A percentile compares a stretch with the other conserved stretches of the same genome.
Evolutionary conservation across 2,113 vertebrate genomes (phyloP).

Genomic region (Hoplias malabaricus): DNA sequence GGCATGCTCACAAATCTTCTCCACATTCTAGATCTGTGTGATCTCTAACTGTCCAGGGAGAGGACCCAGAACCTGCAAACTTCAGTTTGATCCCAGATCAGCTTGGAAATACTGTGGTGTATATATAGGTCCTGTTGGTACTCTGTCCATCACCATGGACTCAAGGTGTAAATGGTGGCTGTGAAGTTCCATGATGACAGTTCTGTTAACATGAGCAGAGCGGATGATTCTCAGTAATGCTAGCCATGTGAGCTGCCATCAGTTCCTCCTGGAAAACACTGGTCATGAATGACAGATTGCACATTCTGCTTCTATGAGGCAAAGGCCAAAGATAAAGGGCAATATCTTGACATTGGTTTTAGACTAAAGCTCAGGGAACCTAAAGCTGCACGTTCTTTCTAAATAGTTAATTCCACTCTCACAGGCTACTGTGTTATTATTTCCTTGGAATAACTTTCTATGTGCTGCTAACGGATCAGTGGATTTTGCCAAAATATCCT

Average conservation of each 20-base stretch:
- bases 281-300: conserved; percentile 38
- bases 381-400: too few species aligned
- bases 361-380: background rate
- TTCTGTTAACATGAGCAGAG: conserved; percentile 43
- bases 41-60: background rate
- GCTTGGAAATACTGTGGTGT: background rate
- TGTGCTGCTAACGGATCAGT: too few species aligned
- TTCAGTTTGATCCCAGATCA: background rate
- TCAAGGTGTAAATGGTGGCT: background rate
- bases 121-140: background rate
- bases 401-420: too few species aligned
- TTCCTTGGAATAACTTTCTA: too few species aligned
- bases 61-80: background rate
- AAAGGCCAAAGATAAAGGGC: conserved; percentile 28
- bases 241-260: conserved; percentile 48
- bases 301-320: conserved; percentile 20
- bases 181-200: too few species aligned
- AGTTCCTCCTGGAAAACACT: conserved; percentile 26
- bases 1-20: background rate
- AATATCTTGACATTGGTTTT: background rate
- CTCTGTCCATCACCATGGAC: conserved; percentile 18
- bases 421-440: too few species aligned
- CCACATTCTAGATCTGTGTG: conserved; percentile 1
- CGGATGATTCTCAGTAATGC: conserved; percentile 50
- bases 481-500: too few species aligned